These are phyloP conservation scores for Neodiprion virginianus DNA, from an alignment of 1,140 invertebrate species.

Conservation along the genomic window DNA sequence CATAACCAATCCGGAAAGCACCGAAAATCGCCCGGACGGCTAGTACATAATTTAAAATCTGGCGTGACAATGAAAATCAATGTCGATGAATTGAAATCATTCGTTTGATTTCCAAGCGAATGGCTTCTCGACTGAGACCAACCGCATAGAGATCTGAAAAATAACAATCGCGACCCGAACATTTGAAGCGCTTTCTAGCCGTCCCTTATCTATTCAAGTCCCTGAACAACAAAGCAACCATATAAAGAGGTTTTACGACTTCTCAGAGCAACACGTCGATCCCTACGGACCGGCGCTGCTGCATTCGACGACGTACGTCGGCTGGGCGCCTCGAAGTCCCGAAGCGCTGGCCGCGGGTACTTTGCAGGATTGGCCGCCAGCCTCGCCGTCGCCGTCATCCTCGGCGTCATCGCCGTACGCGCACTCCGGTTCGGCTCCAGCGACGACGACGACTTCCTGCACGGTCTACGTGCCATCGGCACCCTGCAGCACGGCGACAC, in stretches of 20 bases:
- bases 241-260: not conserved
- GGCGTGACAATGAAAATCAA: too few relatives aligned
- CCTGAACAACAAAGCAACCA: too few relatives aligned
- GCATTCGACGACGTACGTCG: slow-evolving; percentile 57
- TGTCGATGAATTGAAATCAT: too few relatives aligned
- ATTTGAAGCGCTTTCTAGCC: too few relatives aligned
- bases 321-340: slow-evolving; percentile 56
- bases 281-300: slow-evolving; percentile 54
- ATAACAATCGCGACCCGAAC: too few relatives aligned
- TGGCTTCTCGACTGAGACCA: too few relatives aligned
- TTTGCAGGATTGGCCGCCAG: slow-evolving; percentile 54
- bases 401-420: slow-evolving; percentile 43
- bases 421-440: slow-evolving; percentile 35
- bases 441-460: slow-evolving; percentile 44
- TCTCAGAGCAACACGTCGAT: slow-evolving; percentile 51
- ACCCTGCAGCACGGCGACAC: slow-evolving; percentile 36
- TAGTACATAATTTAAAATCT: too few relatives aligned
- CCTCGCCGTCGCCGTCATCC: slow-evolving; percentile 51
- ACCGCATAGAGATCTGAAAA: too few relatives aligned
- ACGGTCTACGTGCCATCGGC: slow-evolving; percentile 52
- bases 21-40: too few relatives aligned
- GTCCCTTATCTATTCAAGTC: too few relatives aligned
- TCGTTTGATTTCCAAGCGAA: too few relatives aligned
- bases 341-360: slow-evolving; percentile 40
- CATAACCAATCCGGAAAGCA: too few relatives aligned